Evolutionary conservation across 2,888 invertebrate genomes (phyloP), one percentile per base, ranked within the genome.

Genomic region (Sabellastarte sp.): DNA sequence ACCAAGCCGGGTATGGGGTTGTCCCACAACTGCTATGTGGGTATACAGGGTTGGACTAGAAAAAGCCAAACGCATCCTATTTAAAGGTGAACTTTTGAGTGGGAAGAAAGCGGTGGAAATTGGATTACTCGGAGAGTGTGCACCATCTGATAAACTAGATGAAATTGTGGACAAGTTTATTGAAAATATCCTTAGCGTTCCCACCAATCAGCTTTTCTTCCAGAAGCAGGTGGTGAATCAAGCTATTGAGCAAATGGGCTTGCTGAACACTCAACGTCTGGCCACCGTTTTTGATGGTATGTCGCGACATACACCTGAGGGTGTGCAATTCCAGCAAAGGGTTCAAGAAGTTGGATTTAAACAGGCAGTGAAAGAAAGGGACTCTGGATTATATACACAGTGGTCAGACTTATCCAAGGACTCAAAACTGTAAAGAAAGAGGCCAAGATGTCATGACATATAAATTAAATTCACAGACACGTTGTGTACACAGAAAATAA

Each of bases 21-120:
- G 73, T 60, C 73, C 73, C n/a, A 73, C 73, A 3, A 66, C 69
- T 1, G 71, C 71, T 50, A 70, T 70, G 70, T 70, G 70, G 70
- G 63, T 64, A 1, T 69, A 71, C 57, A 41, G 68, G 58, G 59
- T 73, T 10, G 72, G 73, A 20, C 28, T 67, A n/a, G 73, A 73
- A 56, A 32, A 63, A 29, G 73, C 73, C 2, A 73, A 73, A 57
- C 31, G 73, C 28, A 63, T 73, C 29, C 68, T 73, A 29, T 63
- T 73, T 20, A 72, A 71, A 41, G 73, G 73, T 5, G 66, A 67
- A 41, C 50, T 72, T 20, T 31, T 73, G 3, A 61, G 33, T 4
- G 73, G 73, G 1, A 55, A 33, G 26, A 31, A 69, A 32, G 73
- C 73, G 1, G 71, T 63, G n/a, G 53, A 61, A 10, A 68, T 72